Base-by-base conservation (phyloP, 2,113 vertebrate species). In the Etheostoma spectabile region DNA sequence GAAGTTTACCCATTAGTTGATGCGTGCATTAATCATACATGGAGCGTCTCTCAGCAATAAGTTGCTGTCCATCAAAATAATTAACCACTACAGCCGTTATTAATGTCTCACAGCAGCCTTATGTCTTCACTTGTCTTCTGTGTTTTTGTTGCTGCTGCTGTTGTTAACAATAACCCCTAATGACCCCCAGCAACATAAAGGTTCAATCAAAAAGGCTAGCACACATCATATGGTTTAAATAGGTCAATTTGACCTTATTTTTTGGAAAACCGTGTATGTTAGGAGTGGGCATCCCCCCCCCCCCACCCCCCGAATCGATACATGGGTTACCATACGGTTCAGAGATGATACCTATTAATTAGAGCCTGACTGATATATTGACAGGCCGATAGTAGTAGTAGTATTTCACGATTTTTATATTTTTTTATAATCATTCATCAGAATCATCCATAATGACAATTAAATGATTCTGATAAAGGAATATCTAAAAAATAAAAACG, bases 1-100 rank as follows among this genome's bases (percentile, higher is more conserved):
- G 57, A 90, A 69, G 53, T 86, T 86, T 22, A 70, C 2, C 62
- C 85, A 85, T 93, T 91, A 91, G 72, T 72, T 49, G 57, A 67
- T 74, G 61, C 22, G 13, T 22, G 35, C 79, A 91, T 93, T 72
- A 64, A 90, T 93, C 92, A 91, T 79, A 71, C 14, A 5, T 49
- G 57, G 38, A 73, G 76, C 12, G 82, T 86, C 62, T 38, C 68
- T 75, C 53, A 63, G 64, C 83, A 62, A 77, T 83, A 51, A 81
- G 18, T 52, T 76, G 59, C 83, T 67, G 76, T 92, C 84, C 71
- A 52, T 86, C 77, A 74, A 46, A 77, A 84, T 88, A 83, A 91
- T 90, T 83, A 79, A 77, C 55, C 55, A 35, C 64, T 48, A 21
- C 45, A 52, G 62, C 24, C 35, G 55, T 82, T 80, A 84, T 69